phyloP scores from a whole-genome alignment of 2,888 invertebrate genomes.

The Willowsia nigromaculata region DNA sequence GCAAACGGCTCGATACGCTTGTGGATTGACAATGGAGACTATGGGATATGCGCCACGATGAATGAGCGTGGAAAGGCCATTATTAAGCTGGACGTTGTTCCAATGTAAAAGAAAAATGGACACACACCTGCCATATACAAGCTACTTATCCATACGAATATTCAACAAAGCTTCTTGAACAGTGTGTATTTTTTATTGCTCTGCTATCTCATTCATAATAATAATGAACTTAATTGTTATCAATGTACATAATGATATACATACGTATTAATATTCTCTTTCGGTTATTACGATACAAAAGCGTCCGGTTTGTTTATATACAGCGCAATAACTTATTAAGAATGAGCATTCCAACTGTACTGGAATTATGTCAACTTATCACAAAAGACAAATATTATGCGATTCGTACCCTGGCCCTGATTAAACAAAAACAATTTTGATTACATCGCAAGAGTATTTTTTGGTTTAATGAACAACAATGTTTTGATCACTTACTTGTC shows the following conservation, averaged over 20 bases:
- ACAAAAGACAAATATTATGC: background rate
- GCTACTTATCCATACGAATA: background rate
- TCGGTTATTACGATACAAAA: background rate
- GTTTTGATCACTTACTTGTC: too few species aligned
- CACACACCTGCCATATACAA: background rate
- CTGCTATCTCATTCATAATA: slow-evolving; percentile 33
- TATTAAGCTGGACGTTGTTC: slow-evolving; percentile 71
- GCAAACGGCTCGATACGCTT: slow-evolving; percentile 65
- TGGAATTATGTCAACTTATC: background rate
- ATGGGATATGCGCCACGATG: slow-evolving; percentile 70
- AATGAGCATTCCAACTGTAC: background rate
- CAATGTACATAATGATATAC: background rate
- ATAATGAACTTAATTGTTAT: background rate
- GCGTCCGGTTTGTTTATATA: slow-evolving; percentile 9
- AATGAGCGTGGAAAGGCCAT: slow-evolving; percentile 75
- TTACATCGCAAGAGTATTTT: background rate
- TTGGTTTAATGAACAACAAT: background rate
- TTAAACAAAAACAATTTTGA: background rate
- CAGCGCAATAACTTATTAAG: background rate
- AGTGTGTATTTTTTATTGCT: slow-evolving; percentile 39
- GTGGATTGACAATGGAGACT: slow-evolving; percentile 67
- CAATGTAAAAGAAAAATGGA: slow-evolving; percentile 32
- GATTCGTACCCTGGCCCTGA: too few species aligned
- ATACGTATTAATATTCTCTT: background rate
- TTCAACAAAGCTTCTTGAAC: background rate